These are phyloP conservation scores for Otolemur crassicaudatus DNA, from an alignment of 2,797 vertebrate genomes.

Conservation along the genomic window DNA sequence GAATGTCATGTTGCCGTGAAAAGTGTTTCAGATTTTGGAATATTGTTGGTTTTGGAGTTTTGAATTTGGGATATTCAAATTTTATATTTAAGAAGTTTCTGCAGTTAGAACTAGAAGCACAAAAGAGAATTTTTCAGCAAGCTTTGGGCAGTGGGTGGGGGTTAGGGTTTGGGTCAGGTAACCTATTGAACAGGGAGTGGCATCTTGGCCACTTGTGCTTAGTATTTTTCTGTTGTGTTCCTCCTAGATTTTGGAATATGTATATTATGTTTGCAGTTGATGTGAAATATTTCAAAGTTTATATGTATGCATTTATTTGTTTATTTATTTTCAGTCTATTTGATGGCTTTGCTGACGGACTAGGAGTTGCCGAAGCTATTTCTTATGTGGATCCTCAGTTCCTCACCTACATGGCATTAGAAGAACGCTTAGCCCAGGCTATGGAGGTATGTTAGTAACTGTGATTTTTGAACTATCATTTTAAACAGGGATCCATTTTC, in stretches of 20 bases:
- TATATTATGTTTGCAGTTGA: background rate
- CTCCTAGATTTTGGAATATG: background rate
- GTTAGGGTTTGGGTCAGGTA: background rate
- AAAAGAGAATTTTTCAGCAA: background rate
- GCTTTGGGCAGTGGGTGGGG: background rate
- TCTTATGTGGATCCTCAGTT: constrained; percentile 88
- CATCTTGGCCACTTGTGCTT: background rate
- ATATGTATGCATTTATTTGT: background rate
- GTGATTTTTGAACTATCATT: background rate
- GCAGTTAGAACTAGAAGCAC: background rate
- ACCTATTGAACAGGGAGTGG: background rate
- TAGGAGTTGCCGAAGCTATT: constrained; percentile 89
- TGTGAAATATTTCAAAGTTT: background rate
- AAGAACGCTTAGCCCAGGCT: constrained; percentile 89
- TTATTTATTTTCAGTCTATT: constrained; percentile 83
- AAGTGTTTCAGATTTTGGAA: background rate
- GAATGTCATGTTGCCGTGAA: background rate
- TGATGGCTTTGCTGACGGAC: constrained; percentile 89
- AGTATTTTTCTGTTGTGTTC: background rate
- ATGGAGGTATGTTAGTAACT: constrained; percentile 88
- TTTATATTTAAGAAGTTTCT: background rate
- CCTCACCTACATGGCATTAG: constrained; percentile 88
- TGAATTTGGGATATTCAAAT: background rate
- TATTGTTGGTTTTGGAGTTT: background rate
- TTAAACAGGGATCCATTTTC: constrained; percentile 43